These are phyloP conservation scores for Ceratina japonica DNA, from an alignment of 1,140 invertebrate species.

Conservation along the genomic window DNA sequence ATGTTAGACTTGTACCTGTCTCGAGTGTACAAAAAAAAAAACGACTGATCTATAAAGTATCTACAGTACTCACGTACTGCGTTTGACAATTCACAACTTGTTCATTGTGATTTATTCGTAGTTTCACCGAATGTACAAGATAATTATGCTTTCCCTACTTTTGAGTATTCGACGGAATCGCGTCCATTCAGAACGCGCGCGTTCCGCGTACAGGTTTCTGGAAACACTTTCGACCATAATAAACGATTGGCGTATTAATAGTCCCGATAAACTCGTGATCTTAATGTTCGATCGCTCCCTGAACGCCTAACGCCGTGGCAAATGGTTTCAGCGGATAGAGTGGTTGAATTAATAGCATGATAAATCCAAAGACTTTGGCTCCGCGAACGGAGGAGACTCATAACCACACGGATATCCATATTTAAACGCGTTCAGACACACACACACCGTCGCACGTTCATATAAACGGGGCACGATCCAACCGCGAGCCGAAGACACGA, in stretches of 20 bases:
- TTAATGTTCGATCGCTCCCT: conserved; percentile 29
- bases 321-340: conserved; percentile 17
- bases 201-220: conserved; percentile 10
- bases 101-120: conserved; percentile 44
- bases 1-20: too few species aligned
- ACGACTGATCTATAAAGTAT: too few species aligned
- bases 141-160: background rate
- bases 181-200: too few species aligned
- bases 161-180: background rate
- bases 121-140: too few species aligned
- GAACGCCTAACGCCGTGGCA: background rate
- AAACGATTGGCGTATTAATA: conserved; percentile 6
- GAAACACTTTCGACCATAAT: background rate
- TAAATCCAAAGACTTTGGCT: conserved; percentile 26
- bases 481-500: background rate
- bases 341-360: conserved; percentile 29
- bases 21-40: too few species aligned
- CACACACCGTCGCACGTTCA: background rate
- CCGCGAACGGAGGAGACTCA: background rate
- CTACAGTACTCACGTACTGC: too few species aligned
- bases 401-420: background rate
- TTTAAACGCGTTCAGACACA: background rate
- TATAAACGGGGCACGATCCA: background rate
- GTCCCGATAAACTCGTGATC: conserved; percentile 21
- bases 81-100: too few species aligned